Conservation (phyloP, 2,113 vertebrate species). For the Lagopus leucura region DNA sequence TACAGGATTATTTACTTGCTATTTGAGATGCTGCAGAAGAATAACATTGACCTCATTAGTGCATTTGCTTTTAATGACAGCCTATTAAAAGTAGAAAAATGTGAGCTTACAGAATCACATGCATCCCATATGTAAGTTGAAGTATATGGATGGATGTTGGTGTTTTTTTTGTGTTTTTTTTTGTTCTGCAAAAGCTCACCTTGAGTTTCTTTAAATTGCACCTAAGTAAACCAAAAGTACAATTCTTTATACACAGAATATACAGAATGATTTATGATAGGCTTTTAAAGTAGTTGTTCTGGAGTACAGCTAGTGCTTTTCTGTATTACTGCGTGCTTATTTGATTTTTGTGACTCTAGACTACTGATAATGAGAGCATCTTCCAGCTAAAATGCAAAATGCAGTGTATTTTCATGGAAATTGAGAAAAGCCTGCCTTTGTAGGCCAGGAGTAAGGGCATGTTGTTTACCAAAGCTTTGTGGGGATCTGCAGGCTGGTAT, state of each 20-base stretch:
- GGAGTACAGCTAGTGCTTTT: neutral
- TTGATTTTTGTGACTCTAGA: neutral
- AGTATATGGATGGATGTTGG: neutral
- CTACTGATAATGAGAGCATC: neutral
- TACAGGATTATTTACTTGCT: neutral
- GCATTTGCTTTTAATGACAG: neutral
- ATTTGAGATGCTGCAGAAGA: neutral
- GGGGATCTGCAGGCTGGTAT: neutral
- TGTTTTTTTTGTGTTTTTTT: no score
- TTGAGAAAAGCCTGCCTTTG: neutral
- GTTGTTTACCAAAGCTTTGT: neutral
- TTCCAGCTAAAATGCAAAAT: neutral
- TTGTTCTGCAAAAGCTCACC: neutral
- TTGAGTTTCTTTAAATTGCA: neutral
- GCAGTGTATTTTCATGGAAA: neutral
- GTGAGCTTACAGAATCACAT: neutral
- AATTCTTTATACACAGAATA: neutral
- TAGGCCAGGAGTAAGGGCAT: fast-evolving
- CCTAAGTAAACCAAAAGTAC: neutral
- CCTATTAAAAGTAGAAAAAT: neutral
- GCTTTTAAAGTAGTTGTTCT: neutral
- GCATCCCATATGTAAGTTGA: neutral
- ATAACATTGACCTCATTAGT: neutral
- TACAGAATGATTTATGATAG: neutral
- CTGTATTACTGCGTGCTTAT: neutral